phyloP scores from a whole-genome alignment of 30 jellyfish, hydroid and myxozoan genomes.

The Phacellophora camtschatica region DNA sequence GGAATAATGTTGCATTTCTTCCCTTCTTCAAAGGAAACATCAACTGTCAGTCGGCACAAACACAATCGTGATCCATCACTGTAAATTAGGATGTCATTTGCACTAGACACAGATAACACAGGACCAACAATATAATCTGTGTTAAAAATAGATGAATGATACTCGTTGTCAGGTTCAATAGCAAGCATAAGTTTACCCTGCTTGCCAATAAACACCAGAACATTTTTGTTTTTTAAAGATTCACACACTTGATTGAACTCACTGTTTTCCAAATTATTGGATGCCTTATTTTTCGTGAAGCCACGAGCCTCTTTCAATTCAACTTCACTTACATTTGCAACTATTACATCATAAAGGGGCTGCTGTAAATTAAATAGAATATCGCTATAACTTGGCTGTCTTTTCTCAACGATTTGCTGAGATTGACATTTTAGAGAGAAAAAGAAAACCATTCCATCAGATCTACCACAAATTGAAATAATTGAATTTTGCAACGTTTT shows the following conservation, averaged over 20 bases:
- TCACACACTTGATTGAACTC: neutral
- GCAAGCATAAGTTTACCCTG: neutral
- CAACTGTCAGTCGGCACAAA: neutral
- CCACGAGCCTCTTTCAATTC: neutral
- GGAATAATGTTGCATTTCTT: neutral
- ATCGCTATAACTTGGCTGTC: neutral
- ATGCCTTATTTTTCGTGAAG: neutral
- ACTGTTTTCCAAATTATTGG: neutral
- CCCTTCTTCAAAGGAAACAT: neutral
- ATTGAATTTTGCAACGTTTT: neutral
- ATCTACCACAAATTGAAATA: neutral
- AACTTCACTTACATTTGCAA: neutral
- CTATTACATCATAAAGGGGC: neutral
- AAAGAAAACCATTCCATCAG: neutral
- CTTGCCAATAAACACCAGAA: neutral
- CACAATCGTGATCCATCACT: neutral
- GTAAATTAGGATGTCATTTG: neutral
- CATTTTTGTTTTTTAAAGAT: neutral
- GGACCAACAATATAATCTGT: slow-evolving; percentile 10
- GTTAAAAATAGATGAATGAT: neutral
- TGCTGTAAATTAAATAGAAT: neutral
- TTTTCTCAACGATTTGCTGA: neutral
- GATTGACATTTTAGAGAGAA: neutral
- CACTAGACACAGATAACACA: neutral
- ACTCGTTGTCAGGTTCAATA: neutral